Evolutionary conservation across 2,797 vertebrate species (phyloP), one percentile per base, ranked within the genome.

Genomic region (Eleutherodactylus coqui): DNA sequence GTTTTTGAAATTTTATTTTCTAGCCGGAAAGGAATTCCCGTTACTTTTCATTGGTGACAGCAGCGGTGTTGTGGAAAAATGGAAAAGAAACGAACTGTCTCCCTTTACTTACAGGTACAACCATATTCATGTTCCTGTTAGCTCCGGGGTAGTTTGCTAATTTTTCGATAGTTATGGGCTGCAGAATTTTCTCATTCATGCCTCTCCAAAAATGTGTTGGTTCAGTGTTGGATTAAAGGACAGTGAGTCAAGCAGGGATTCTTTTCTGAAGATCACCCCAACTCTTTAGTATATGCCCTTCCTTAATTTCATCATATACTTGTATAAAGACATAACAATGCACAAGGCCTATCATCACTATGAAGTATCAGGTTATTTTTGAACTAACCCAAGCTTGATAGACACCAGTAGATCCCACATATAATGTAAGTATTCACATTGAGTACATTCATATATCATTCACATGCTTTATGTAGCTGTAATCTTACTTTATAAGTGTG

Each of bases 41-140:
- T 73, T 90, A 45, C 83, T 91, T 32, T 91, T 91, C 70, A 85
- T 85, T 75, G 90, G 90, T 14, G 88, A 90, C 83, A 89, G 69
- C 70, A 86, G 49, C 14, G 90, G 90, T 43, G 81, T 43, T 0
- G 21, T 91, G 51, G 60, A 85, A 11, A 91, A 91, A 83, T 91
- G 90, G 90, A 86, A 90, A 89, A 84, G 85, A 53, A 89, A 89
- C 38, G 88, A 90, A 43, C 69, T 89, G 19, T 90, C 89, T 32
- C 73, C 88, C 24, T 91, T 89, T 64, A 87, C 88, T 27, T 90
- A 90, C 86, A 89, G 89, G 90, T 53, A 64, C n/a, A 24, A n/a
- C n/a, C n/a, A n/a, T n/a, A n/a, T n/a, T n/a, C n/a, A n/a, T n/a
- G n/a, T n/a, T n/a, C n/a, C 47, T 13, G 14, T 45, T 45, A 10